Conservation (phyloP, 1,140 invertebrate species). For the Hycleus phaleratus region DNA sequence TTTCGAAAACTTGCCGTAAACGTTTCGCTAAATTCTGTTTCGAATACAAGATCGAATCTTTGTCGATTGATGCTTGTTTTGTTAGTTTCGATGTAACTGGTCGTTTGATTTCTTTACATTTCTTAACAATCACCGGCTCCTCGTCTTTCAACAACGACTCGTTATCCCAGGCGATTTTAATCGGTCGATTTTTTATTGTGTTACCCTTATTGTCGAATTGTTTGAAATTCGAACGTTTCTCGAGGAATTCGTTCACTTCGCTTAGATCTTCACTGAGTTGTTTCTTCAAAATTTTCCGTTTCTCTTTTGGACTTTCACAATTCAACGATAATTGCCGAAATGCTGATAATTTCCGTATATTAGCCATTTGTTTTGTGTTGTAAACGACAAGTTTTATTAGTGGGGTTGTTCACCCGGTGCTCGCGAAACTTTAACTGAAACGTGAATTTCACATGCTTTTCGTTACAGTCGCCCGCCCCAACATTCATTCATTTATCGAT, state of each 20-base stretch:
- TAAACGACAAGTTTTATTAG: slow-evolving; percentile 8
- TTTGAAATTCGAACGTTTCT: too few species aligned
- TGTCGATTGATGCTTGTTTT: slow-evolving; percentile 31
- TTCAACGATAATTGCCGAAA: slow-evolving; percentile 34
- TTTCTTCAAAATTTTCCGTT: slow-evolving; percentile 29
- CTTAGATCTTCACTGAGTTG: slow-evolving; percentile 33
- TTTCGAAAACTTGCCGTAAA: slow-evolving; percentile 46
- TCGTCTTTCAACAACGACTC: slow-evolving; percentile 8
- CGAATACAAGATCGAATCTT: slow-evolving; percentile 46
- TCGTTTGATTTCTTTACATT: slow-evolving; percentile 32
- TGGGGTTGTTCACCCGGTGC: slow-evolving; percentile 27
- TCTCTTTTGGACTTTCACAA: slow-evolving; percentile 22
- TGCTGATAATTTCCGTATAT: slow-evolving; percentile 19
- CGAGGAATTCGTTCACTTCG: slow-evolving; percentile 16
- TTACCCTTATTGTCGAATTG: too few species aligned
- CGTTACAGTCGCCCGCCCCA: slow-evolving; percentile 17
- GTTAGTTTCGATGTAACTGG: slow-evolving; percentile 14
- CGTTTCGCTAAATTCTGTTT: slow-evolving; percentile 47
- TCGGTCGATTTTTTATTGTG: slow-evolving; percentile 12
- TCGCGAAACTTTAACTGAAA: slow-evolving; percentile 35
- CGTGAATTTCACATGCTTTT: slow-evolving; percentile 28
- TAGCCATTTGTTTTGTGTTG: slow-evolving; percentile 10
- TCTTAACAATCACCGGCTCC: slow-evolving; percentile 31
- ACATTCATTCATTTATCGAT: slow-evolving; percentile 6
- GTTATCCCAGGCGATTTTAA: slow-evolving; percentile 34